Percentiles rank a stretch among this genome's conserved stretches.
Conservation (phyloP, 2,888 invertebrate genomes). For the Lycia hirtaria region DNA sequence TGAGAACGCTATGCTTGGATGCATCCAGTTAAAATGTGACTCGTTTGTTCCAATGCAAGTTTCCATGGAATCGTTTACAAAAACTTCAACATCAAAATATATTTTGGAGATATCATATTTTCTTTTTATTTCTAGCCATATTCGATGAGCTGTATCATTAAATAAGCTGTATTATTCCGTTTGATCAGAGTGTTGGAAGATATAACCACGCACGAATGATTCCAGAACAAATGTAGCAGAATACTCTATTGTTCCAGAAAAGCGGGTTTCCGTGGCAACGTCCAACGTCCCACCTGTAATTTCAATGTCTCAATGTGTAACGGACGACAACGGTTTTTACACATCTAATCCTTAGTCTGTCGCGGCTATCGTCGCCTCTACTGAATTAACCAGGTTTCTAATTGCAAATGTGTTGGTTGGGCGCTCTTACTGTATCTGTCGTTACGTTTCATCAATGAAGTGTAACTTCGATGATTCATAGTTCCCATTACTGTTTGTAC, state of each 20-base stretch:
- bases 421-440: constrained; percentile 36
- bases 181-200: constrained; percentile 63
- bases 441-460: constrained; percentile 44
- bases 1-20: constrained; percentile 70
- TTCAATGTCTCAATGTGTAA: constrained; percentile 64
- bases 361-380: constrained; percentile 59
- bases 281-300: constrained; percentile 51
- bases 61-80: constrained; percentile 30
- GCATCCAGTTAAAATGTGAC: constrained; percentile 65
- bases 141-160: constrained; percentile 7
- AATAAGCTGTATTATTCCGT: constrained; percentile 55
- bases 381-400: constrained; percentile 58
- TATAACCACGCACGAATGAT: constrained; percentile 69
- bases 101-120: background rate
- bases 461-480: constrained; percentile 38
- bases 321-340: constrained; percentile 74
- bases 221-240: constrained; percentile 67
- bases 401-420: constrained; percentile 46
- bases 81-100: background rate
- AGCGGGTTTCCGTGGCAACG: constrained; percentile 51
- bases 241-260: constrained; percentile 69
- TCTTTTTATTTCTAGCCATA: background rate
- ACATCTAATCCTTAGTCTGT: constrained; percentile 68
- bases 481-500: constrained; percentile 12
- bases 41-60: constrained; percentile 64